phyloP scores from a whole-genome alignment of 2,888 invertebrate species.

The Lapara coniferarum region DNA sequence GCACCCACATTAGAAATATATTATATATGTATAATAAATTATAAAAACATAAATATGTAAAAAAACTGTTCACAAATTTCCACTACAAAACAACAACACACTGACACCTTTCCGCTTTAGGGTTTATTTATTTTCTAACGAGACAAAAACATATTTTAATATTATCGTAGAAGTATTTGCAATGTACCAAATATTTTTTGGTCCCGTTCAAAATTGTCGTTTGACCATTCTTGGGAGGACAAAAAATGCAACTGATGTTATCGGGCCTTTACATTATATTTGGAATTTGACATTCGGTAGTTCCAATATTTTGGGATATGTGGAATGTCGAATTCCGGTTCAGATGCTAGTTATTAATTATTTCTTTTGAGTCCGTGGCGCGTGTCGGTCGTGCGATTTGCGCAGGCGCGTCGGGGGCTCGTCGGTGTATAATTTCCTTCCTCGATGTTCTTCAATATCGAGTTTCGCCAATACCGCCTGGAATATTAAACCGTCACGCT shows the following conservation, averaged over 20 bases:
- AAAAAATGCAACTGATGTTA: not conserved
- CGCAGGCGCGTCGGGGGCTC: constrained; percentile 71
- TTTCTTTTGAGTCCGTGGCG: constrained; percentile 49
- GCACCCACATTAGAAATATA: constrained; percentile 40
- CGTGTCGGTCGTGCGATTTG: constrained; percentile 54
- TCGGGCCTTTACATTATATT: not conserved
- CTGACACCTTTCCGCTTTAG: constrained; percentile 35
- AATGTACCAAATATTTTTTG: not conserved
- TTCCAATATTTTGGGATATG: not conserved
- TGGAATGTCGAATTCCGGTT: constrained; percentile 15
- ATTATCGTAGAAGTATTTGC: constrained; percentile 18
- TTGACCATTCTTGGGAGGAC: not conserved
- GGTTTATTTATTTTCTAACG: constrained; percentile 9
- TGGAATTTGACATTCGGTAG: constrained; percentile 13
- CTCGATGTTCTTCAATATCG: constrained; percentile 58
- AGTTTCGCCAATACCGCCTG: constrained; percentile 60
- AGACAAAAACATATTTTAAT: not conserved
- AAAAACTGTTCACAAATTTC: constrained; percentile 36
- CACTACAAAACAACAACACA: constrained; percentile 32
- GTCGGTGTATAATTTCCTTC: constrained; percentile 58
- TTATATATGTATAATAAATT: constrained; percentile 28
- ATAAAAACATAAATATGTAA: constrained; percentile 30
- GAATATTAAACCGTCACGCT: constrained; percentile 18
- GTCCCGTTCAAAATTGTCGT: not conserved
- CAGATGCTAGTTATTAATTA: constrained; percentile 34